Evolutionary conservation across 2,888 invertebrate genomes (phyloP), one percentile per base, ranked within the genome.

Genomic region (Gymnoscelis rufifasciata): DNA sequence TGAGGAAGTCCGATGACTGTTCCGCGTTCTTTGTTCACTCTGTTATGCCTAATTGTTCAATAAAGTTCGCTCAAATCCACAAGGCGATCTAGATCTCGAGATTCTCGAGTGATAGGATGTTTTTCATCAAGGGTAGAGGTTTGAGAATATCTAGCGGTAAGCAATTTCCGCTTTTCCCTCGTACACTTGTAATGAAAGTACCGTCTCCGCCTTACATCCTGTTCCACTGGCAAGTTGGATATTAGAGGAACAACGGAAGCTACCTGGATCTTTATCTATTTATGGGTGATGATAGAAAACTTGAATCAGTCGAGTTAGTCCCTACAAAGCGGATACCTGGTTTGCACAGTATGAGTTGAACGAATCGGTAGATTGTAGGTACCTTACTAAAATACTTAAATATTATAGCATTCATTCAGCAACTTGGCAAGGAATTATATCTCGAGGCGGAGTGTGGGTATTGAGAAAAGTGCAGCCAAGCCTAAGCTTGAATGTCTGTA

Each of bases 81-180:
- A 44, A 41, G 38, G 49, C 30, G 36, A 44, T 47, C 42, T 47
- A 15, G 40, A 27, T 33, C 31, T 31, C 13, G n/a, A n/a, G n/a
- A n/a, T n/a, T 54, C 55, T 43, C 49, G 42, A 50, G 35, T 38
- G 40, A 38, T 37, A 56, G 42, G 43, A 47, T 53, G 35, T 50
- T 48, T 57, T 47, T 51, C 41, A 57, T 55, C 52, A 47, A 31
- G 51, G 51, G 44, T 42, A 57, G 43, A 43, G 51, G 42, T 47
- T 50, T 59, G 54, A 46, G 51, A 57, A 52, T 57, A 58, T 19
- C 55, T 59, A 55, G 64, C 68, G 70, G 74, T 71, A 58, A 63
- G 64, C 66, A 71, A 76, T 74, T 66, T 77, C 75, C 71, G 60
- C 48, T 51, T 50, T 60, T 60, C 57, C 62, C 49, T 27, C 43